phyloP scores from a whole-genome alignment of 2,888 invertebrate genomes.

The Onthophagus sagittarius region DNA sequence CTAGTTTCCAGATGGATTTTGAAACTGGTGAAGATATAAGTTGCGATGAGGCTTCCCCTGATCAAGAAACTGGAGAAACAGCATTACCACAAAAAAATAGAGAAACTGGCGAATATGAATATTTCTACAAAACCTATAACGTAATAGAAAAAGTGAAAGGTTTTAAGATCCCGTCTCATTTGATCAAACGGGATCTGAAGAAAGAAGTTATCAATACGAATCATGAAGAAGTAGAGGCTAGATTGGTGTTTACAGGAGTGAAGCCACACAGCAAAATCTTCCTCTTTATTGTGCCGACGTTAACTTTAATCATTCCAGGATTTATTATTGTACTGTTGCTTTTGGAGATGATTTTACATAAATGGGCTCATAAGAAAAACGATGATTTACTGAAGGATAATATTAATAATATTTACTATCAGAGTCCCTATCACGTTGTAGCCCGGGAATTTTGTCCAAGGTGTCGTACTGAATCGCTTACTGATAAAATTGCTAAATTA shows the following conservation, averaged over 20 bases:
- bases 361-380: slow-evolving; percentile 67
- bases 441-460: slow-evolving; percentile 66
- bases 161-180: slow-evolving; percentile 36
- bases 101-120: slow-evolving; percentile 54
- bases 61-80: slow-evolving; percentile 56
- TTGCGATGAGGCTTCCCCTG: slow-evolving; percentile 34
- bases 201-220: slow-evolving; percentile 6
- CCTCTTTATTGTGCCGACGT: slow-evolving; percentile 58
- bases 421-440: slow-evolving; percentile 66
- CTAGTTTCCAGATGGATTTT: slow-evolving; percentile 27
- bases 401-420: slow-evolving; percentile 54
- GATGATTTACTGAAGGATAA: slow-evolving; percentile 53
- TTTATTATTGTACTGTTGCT: slow-evolving; percentile 52
- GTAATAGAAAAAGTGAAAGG: slow-evolving; percentile 30
- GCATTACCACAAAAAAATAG: slow-evolving; percentile 45
- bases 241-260: slow-evolving; percentile 19
- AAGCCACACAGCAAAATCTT: slow-evolving; percentile 36
- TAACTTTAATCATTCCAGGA: slow-evolving; percentile 56
- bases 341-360: slow-evolving; percentile 61
- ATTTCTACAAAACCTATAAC: slow-evolving; percentile 28
- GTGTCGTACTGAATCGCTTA: slow-evolving; percentile 60
- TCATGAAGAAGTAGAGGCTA: slow-evolving; percentile 1
- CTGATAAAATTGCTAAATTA: slow-evolving; percentile 60
- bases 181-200: slow-evolving; percentile 19
- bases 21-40: slow-evolving; percentile 32